Evolutionary conservation across 2,113 vertebrate genomes (phyloP).

Genomic region (Apteryx owenii): DNA sequence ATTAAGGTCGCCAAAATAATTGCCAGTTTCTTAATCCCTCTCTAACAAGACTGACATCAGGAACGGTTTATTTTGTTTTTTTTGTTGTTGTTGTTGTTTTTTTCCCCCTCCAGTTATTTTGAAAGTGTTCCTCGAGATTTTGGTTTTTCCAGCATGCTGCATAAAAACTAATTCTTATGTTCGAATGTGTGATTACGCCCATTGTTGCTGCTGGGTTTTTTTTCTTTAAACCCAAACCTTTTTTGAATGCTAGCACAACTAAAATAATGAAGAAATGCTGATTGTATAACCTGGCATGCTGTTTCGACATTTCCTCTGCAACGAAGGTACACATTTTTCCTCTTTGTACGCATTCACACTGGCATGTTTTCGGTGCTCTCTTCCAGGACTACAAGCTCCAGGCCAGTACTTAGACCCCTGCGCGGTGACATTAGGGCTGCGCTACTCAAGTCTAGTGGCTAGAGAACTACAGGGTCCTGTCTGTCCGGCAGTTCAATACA

Average conservation of each 20-base stretch:
- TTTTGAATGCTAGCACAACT: slow-evolving; percentile 71
- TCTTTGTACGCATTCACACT: neutral
- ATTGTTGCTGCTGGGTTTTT: slow-evolving; percentile 66
- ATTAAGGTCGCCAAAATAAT: slow-evolving; percentile 99
- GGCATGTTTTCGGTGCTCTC: neutral
- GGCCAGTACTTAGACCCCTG: neutral
- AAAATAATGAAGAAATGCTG: slow-evolving; percentile 70
- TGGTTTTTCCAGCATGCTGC: slow-evolving; percentile 63
- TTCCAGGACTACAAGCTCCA: neutral
- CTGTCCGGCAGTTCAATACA: slow-evolving; percentile 21
- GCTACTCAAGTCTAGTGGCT: neutral
- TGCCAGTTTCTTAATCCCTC: slow-evolving; percentile 92
- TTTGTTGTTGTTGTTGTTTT: neutral
- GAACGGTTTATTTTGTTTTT: slow-evolving; percentile 73
- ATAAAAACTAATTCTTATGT: slow-evolving; percentile 80
- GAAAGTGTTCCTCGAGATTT: slow-evolving; percentile 82
- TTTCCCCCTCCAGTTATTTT: slow-evolving; percentile 73
- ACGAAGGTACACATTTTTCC: slow-evolving; percentile 56
- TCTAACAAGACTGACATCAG: slow-evolving; percentile 88
- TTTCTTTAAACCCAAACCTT: slow-evolving; percentile 32
- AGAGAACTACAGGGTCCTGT: neutral
- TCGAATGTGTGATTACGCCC: slow-evolving; percentile 78
- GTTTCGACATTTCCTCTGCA: slow-evolving; percentile 63
- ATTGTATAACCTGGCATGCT: slow-evolving; percentile 64
- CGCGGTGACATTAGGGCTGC: neutral